Conservation (phyloP, 2,888 invertebrate genomes). For the Drosophila subquinaria region DNA sequence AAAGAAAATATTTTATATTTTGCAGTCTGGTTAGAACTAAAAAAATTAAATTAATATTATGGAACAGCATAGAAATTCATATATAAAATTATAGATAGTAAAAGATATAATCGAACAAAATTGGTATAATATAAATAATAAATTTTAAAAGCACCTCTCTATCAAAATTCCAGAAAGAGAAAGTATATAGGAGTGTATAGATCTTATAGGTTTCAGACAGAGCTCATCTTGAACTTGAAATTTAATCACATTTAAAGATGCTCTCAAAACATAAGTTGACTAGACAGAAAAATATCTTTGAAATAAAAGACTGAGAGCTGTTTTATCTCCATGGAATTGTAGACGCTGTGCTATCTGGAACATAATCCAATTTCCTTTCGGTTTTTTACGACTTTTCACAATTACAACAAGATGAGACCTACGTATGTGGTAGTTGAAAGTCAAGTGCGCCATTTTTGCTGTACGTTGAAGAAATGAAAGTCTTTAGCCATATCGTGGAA, state of each 20-base stretch:
- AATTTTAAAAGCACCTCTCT: too few relatives aligned
- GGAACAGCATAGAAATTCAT: too few relatives aligned
- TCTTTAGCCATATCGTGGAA: constrained; percentile 65
- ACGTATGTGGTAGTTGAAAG: constrained; percentile 38
- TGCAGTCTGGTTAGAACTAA: not conserved
- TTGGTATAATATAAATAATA: too few relatives aligned
- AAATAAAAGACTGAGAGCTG: constrained; percentile 18
- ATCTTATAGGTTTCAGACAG: not conserved
- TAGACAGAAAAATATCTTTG: constrained; percentile 1
- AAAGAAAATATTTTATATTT: not conserved
- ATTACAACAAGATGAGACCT: constrained; percentile 8
- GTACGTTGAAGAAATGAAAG: constrained; percentile 51
- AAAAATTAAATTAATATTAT: not conserved
- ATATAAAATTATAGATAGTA: too few relatives aligned
- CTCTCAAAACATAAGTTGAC: not conserved
- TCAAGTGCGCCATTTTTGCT: constrained; percentile 71
- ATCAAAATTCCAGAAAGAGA: too few relatives aligned
- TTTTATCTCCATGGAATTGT: constrained; percentile 53
- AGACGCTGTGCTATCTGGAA: constrained; percentile 58
- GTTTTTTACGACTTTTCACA: constrained; percentile 49
- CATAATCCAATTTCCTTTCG: constrained; percentile 63
- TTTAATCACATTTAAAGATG: constrained; percentile 4
- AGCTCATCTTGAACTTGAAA: constrained; percentile 18
- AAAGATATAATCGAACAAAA: too few relatives aligned
- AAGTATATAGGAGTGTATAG: not conserved